These are phyloP conservation scores for Trachymyrmex septentrionalis DNA, from an alignment of 1,140 invertebrate species.

Conservation along the genomic window DNA sequence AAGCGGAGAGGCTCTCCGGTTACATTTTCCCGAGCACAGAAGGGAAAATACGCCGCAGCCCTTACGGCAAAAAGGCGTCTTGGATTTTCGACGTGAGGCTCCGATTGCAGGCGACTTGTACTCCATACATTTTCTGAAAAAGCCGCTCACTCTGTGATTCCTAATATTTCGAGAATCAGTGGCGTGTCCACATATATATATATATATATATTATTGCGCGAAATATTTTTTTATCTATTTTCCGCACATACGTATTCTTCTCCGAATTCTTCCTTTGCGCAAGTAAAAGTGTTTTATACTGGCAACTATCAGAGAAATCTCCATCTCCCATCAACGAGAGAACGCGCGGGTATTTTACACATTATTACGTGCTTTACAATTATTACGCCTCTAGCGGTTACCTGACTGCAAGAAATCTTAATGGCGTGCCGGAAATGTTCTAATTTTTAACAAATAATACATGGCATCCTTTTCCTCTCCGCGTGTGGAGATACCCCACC, in stretches of 20 bases:
- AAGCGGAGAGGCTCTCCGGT: conserved; percentile 73
- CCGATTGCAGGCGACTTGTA: conserved; percentile 30
- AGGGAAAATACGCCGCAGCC: conserved; percentile 40
- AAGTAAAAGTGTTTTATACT: not conserved
- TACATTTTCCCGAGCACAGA: conserved; percentile 72
- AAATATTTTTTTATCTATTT: not conserved
- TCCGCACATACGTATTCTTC: not conserved
- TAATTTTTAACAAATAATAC: conserved; percentile 77
- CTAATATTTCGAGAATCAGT: not conserved
- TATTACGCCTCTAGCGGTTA: conserved; percentile 54
- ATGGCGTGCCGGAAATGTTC: conserved; percentile 67
- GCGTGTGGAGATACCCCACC: conserved; percentile 5
- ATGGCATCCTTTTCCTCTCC: conserved; percentile 56
- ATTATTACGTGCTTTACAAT: conserved; percentile 65
- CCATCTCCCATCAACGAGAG: not conserved
- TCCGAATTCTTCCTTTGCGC: not conserved
- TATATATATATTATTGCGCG: not conserved
- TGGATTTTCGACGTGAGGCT: conserved; percentile 37
- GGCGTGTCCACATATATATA: not conserved
- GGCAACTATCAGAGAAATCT: not conserved
- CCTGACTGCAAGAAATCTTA: conserved; percentile 33
- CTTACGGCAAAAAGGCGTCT: conserved; percentile 28
- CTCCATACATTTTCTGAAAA: not conserved
- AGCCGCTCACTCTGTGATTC: not conserved
- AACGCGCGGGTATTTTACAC: conserved; percentile 47